These are phyloP conservation scores for Drosophila mettleri DNA, from an alignment of 2,888 invertebrate species.

Conservation along the genomic window DNA sequence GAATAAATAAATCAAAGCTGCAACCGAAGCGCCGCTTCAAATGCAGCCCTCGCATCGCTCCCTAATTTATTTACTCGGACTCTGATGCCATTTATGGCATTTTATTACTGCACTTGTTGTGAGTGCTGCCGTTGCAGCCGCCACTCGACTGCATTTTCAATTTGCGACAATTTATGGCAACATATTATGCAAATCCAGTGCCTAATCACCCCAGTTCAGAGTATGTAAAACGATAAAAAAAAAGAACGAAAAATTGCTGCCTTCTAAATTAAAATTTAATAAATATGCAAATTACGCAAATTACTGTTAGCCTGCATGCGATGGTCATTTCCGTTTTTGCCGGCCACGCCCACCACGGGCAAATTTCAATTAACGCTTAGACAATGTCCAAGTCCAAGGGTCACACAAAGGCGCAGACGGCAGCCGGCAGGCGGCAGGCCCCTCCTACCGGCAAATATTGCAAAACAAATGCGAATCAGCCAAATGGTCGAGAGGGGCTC, in stretches of 20 bases:
- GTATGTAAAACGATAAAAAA: conserved; percentile 5
- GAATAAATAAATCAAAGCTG: conserved; percentile 70
- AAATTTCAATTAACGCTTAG: conserved; percentile 74
- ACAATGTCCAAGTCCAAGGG: conserved; percentile 51
- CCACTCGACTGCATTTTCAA: conserved; percentile 53
- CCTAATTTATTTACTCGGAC: conserved; percentile 76
- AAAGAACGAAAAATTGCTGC: conserved; percentile 5
- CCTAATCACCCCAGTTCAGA: conserved; percentile 60
- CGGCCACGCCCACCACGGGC: conserved; percentile 55
- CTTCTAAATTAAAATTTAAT: conserved; percentile 72
- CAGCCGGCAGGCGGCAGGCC: conserved; percentile 2
- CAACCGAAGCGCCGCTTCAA: conserved; percentile 42
- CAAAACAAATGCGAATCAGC: conserved; percentile 38
- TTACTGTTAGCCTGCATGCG: conserved; percentile 56
- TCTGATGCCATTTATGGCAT: conserved; percentile 73
- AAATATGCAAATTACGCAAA: conserved; percentile 75
- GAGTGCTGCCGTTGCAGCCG: conserved; percentile 21
- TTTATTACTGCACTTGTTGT: conserved; percentile 27
- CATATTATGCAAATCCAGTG: conserved; percentile 73
- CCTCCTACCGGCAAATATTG: conserved; percentile 61
- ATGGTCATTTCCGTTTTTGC: conserved; percentile 61
- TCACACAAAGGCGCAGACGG: conserved; percentile 16
- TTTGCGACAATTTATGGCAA: conserved; percentile 69
- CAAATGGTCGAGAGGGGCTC: not conserved
- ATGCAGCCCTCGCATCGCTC: conserved; percentile 61